Evolutionary conservation across 2,888 invertebrate genomes (phyloP).

Genomic region (Drosophila kambysellisi): DNA sequence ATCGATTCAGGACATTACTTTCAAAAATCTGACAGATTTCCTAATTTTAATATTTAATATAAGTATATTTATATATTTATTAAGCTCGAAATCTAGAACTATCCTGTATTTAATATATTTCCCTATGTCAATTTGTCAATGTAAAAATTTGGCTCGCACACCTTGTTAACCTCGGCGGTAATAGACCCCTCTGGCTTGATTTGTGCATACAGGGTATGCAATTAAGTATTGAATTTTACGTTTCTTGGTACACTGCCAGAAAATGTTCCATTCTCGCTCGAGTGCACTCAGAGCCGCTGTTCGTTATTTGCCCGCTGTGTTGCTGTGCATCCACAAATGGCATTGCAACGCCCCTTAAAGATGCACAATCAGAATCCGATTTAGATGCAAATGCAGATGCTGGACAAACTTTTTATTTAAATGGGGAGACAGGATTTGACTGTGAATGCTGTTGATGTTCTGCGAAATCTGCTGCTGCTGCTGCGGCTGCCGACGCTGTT

Average conservation of each 20-base stretch:
- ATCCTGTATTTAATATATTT: too few species aligned
- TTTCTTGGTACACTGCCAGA: constrained; percentile 65
- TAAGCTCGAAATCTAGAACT: background rate
- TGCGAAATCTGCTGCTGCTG: constrained; percentile 18
- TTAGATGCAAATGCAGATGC: constrained; percentile 1
- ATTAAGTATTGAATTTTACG: constrained; percentile 36
- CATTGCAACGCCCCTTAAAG: constrained; percentile 45
- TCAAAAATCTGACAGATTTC: background rate
- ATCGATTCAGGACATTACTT: background rate
- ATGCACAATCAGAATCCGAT: background rate
- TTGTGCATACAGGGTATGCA: background rate
- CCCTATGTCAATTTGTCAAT: too few species aligned
- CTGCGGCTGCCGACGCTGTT: constrained; percentile 17
- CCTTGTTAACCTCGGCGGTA: background rate
- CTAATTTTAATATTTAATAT: background rate
- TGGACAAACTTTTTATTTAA: constrained; percentile 31
- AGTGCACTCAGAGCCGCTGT: constrained; percentile 17
- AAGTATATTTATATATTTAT: background rate
- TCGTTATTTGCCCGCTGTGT: constrained; percentile 1
- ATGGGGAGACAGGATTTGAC: constrained; percentile 32
- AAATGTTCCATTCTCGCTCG: constrained; percentile 12
- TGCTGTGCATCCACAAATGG: constrained; percentile 23
- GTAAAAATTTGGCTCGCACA: background rate
- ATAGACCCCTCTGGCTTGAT: background rate
- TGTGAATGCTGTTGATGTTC: constrained; percentile 33